Conservation (phyloP, 2,113 vertebrate species). For the Delphinapterus leucas region DNA sequence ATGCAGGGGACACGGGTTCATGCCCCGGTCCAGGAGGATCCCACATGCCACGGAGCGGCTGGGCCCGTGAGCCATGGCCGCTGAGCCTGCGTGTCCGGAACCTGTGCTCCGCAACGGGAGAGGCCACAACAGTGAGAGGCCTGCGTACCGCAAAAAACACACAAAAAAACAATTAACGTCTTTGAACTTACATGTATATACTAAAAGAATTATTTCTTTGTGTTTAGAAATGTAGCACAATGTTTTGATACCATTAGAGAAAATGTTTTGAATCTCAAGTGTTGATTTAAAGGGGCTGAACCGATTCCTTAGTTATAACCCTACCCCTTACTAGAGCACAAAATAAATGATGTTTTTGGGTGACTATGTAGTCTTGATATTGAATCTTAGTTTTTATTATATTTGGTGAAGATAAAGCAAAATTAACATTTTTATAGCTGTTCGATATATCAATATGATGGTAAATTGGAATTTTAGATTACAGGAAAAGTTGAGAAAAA, state of each 20-base stretch:
- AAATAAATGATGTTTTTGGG: neutral
- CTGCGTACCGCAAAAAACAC: no score
- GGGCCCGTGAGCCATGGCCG: no score
- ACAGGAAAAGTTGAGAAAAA: neutral
- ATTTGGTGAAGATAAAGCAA: slow-evolving; percentile 4
- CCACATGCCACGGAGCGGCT: no score
- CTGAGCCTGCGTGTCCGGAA: no score
- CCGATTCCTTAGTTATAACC: neutral
- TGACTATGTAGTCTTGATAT: neutral
- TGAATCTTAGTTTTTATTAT: neutral
- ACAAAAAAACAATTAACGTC: neutral
- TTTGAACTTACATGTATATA: neutral
- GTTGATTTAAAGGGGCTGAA: neutral
- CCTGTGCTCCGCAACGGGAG: no score
- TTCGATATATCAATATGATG: neutral
- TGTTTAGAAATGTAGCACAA: neutral
- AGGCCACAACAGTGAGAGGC: no score
- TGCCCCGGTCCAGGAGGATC: no score
- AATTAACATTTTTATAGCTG: slow-evolving; percentile 19
- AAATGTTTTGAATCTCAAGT: slow-evolving; percentile 6
- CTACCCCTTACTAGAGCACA: neutral
- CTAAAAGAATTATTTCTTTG: slow-evolving; percentile 34
- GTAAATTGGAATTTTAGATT: slow-evolving; percentile 30
- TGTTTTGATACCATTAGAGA: slow-evolving; percentile 20
- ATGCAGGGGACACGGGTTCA: no score